Evolutionary conservation across 2,113 vertebrate species (phyloP), one percentile per base, ranked within the genome.

Genomic region (Octodon degus): DNA sequence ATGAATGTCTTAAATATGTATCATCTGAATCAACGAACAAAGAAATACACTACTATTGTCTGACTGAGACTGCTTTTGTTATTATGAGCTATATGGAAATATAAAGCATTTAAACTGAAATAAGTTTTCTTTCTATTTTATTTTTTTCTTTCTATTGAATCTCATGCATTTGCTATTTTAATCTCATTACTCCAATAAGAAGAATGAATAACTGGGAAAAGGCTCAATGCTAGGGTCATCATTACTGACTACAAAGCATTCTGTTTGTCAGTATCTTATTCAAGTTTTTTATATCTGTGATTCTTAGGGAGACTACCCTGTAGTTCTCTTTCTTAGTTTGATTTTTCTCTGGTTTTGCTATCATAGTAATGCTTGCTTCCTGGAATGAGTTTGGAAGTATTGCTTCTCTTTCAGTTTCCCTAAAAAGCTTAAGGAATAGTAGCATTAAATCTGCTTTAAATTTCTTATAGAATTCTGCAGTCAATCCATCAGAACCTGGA

Each of bases 141-240:
- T 70, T 93, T 96, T 96, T 76, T 30, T 92, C 12, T 86, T 83
- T 60, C 37, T 76, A 76, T 91, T 67, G 37, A 93, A 74, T 81
- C 27, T 80, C 37, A 90, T 47, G 34, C 65, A 80, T 12, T 62
- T 92, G 53, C 17, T 90, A 77, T 83, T 92, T 95, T 87, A 81
- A 72, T 80, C 34, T 34, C 17, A 86, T n/a, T 93, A 67, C 9
- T 81, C 72, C 62, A 92, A 87, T 37, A 86, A 89, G 8, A 40
- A 47, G 24, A 86, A 63, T 80, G 25, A 37, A 11, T 89, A 67
- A 83, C 53, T 83, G 82, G 37, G 58, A 55, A 90, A 68, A 88
- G n/a, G 20, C 40, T 83, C 20, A 60, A 30, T 72, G 72, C 53
- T 94, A 63, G 68, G 74, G n/a, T 37, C 22, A 80, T 84, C 81